phyloP scores from a whole-genome alignment of 2,888 invertebrate genomes.

The Labia minor region DNA sequence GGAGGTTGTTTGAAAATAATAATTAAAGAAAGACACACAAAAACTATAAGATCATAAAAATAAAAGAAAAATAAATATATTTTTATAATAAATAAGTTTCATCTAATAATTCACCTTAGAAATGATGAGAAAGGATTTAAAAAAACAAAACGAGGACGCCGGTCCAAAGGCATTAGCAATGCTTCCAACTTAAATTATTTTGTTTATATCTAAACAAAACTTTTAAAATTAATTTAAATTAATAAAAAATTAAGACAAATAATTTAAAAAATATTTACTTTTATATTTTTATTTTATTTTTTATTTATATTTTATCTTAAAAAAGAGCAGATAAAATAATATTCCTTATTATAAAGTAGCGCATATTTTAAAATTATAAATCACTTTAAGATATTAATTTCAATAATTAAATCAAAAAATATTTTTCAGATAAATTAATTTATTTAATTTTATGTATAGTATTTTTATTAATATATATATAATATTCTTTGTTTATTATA shows the following conservation, averaged over 20 bases:
- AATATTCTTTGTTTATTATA: neutral
- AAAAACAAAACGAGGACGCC: constrained; percentile 8
- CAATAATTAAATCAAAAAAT: neutral
- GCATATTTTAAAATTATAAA: too few species aligned
- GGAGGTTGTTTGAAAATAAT: neutral
- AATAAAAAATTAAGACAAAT: too few species aligned
- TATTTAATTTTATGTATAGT: neutral
- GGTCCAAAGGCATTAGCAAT: neutral
- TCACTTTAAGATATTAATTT: too few species aligned
- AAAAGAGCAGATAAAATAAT: too few species aligned
- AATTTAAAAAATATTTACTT: too few species aligned
- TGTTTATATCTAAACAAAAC: too few species aligned
- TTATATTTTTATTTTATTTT: too few species aligned
- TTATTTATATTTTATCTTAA: too few species aligned
- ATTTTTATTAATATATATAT: neutral
- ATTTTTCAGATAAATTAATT: neutral
- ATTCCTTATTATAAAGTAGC: too few species aligned
- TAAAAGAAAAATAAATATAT: neutral
- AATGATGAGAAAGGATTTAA: neutral
- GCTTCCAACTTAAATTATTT: neutral
- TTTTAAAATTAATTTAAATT: too few species aligned
- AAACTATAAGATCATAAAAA: neutral
- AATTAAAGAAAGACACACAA: neutral
- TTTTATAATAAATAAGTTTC: neutral
- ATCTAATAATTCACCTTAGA: neutral